Evolutionary conservation across 2,888 invertebrate species (phyloP).

Genomic region (Bruchidius siliquastri): DNA sequence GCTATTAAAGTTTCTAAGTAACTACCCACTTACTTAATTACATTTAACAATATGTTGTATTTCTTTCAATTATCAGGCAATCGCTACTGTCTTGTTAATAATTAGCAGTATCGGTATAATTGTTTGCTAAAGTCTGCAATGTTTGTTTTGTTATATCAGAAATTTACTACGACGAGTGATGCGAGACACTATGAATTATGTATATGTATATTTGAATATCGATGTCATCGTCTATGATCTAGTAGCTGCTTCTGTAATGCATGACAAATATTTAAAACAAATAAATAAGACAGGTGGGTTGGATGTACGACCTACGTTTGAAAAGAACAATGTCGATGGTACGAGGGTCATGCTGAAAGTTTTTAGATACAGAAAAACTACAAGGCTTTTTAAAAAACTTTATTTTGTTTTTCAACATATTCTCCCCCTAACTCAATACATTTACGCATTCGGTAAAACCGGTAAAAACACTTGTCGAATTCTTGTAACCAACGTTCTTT

Average conservation of each 20-base stretch:
- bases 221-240: neutral
- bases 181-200: neutral
- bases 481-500: too few relatives aligned
- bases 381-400: neutral
- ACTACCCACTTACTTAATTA: too few relatives aligned
- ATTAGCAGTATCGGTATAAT: neutral
- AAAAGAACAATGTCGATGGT: neutral
- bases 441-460: too few relatives aligned
- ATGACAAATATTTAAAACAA: neutral
- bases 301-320: neutral
- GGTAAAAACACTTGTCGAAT: too few relatives aligned
- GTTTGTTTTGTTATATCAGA: neutral
- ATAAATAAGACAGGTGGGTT: neutral
- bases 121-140: neutral
- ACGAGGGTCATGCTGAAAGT: neutral
- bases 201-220: neutral
- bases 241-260: neutral
- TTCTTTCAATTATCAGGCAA: neutral
- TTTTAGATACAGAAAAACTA: neutral
- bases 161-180: neutral
- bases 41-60: too few relatives aligned
- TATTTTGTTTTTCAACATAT: too few relatives aligned
- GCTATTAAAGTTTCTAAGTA: too few relatives aligned
- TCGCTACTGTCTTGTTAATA: neutral
- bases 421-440: too few relatives aligned